A percentile compares a stretch with the other conserved stretches of the same genome.
phyloP scores from a whole-genome alignment of 2,113 vertebrate species.

The Dicerorhinus sumatrensis region DNA sequence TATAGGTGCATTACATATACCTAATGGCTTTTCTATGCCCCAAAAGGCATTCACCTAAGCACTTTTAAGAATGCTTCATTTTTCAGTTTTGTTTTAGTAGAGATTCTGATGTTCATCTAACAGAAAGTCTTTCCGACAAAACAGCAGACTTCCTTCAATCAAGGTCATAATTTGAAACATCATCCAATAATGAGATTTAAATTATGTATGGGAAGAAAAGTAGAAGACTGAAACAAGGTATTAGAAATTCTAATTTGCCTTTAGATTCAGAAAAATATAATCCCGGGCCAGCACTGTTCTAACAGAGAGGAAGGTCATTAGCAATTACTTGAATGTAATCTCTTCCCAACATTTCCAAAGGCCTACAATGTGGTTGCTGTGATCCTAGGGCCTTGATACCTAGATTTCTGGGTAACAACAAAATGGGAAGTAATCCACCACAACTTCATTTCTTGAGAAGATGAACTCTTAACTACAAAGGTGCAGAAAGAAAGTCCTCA shows the following conservation, averaged over 20 bases:
- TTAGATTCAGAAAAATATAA: conserved; percentile 41
- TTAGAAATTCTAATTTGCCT: neutral
- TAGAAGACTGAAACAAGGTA: conserved; percentile 38
- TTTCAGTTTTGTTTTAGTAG: conserved; percentile 9
- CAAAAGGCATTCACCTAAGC: neutral
- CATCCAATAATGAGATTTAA: conserved; percentile 38
- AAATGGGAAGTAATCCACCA: neutral
- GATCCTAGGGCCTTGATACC: neutral
- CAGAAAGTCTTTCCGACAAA: neutral
- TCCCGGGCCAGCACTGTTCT: neutral
- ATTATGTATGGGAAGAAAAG: conserved; percentile 35
- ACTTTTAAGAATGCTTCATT: neutral
- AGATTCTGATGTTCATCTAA: conserved; percentile 20
- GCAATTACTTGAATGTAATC: neutral
- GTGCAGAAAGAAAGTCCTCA: neutral
- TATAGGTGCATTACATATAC: neutral
- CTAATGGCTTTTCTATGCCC: conserved; percentile 14
- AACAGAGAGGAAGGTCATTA: neutral
- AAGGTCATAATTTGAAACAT: conserved; percentile 56
- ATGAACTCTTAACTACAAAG: neutral
- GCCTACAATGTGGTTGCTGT: neutral
- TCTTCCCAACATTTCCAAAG: neutral
- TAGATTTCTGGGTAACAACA: neutral
- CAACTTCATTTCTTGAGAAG: neutral
- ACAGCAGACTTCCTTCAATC: neutral